phyloP scores from a whole-genome alignment of 2,113 vertebrate species.

The Microtus richardsoni region DNA sequence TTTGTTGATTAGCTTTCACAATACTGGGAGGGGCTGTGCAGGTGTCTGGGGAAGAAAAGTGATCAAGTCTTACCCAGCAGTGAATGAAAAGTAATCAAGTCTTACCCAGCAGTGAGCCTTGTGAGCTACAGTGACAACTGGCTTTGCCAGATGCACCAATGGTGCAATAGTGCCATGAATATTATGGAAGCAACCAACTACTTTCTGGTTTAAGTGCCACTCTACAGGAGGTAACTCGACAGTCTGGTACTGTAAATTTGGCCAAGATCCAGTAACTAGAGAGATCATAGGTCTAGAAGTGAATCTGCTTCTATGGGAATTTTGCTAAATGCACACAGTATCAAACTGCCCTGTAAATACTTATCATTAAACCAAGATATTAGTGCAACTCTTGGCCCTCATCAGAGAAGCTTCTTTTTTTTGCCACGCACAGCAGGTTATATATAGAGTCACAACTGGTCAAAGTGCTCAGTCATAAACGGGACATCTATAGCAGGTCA shows the following conservation, averaged over 20 bases:
- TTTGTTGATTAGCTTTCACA: not conserved
- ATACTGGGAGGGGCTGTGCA: not conserved
- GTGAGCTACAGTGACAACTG: not conserved
- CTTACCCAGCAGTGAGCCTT: not conserved
- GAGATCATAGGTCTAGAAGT: no score
- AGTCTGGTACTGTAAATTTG: not conserved
- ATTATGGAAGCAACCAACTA: not conserved
- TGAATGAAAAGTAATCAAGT: not conserved
- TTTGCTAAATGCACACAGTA: not conserved
- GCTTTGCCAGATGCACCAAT: not conserved
- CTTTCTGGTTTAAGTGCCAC: not conserved
- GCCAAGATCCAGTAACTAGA: not conserved
- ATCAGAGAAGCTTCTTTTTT: not conserved
- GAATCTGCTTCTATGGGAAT: not conserved
- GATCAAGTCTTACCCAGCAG: not conserved
- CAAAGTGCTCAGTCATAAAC: not conserved
- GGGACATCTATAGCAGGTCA: no score
- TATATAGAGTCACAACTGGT: not conserved
- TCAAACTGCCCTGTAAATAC: not conserved
- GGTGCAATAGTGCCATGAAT: not conserved
- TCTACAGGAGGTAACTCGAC: not conserved
- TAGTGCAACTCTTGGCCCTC: not conserved
- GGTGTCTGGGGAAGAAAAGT: not conserved
- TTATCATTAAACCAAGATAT: not conserved
- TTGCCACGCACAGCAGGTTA: not conserved